Percentiles rank a stretch among this genome's conserved stretches.
Conservation (phyloP, 35 echinoderm and acorn worm genomes). For the Eucidaris tribuloides region DNA sequence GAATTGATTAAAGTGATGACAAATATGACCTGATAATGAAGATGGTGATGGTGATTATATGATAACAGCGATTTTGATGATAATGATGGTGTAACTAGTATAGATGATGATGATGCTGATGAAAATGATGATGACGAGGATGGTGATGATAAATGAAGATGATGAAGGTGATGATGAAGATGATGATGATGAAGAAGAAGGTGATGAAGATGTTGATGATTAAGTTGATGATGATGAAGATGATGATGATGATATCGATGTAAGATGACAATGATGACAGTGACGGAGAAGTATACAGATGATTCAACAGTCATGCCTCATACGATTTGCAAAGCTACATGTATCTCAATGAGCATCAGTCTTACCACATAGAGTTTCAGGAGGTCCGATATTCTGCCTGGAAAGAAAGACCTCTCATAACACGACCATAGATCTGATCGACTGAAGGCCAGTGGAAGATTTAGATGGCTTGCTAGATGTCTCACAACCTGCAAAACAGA, state of each 20-base stretch:
- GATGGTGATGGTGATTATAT: neutral
- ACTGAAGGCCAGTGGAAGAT: neutral
- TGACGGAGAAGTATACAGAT: neutral
- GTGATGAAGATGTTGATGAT: neutral
- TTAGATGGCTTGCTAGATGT: neutral
- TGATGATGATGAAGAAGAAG: no score
- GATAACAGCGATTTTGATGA: neutral
- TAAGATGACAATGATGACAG: neutral
- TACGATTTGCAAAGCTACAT: neutral
- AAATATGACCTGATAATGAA: neutral
- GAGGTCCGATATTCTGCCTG: conserved; percentile 7
- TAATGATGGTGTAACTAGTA: neutral
- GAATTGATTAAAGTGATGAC: neutral
- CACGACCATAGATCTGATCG: conserved; percentile 40
- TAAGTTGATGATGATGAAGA: neutral
- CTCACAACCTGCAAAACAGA: neutral
- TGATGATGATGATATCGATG: neutral
- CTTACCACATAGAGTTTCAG: conserved; percentile 47
- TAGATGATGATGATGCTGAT: no score
- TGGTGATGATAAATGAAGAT: no score
- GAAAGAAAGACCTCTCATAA: conserved; percentile 61
- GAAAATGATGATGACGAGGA: no score
- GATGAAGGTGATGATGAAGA: no score
- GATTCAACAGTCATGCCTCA: no score
- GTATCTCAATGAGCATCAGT: neutral